Percentiles rank a stretch among this genome's conserved stretches.
Evolutionary conservation across 2,888 invertebrate genomes (phyloP).

Genomic region (Pseudanteris insignis): DNA sequence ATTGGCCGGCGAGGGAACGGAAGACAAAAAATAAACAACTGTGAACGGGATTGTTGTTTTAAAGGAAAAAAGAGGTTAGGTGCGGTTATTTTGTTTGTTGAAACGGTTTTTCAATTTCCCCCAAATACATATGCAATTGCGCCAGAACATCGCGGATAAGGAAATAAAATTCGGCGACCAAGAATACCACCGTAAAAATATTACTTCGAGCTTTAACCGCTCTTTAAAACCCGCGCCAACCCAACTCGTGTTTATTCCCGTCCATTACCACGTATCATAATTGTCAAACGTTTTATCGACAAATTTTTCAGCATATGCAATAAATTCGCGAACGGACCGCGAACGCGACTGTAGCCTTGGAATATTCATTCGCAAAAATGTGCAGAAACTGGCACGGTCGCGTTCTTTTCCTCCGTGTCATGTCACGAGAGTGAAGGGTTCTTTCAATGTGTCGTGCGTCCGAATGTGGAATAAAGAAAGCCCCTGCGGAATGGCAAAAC

Average conservation of each 20-base stretch:
- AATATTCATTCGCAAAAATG: conserved; percentile 16
- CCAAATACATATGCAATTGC: conserved; percentile 27
- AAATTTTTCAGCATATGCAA: background rate
- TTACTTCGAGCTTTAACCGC: conserved; percentile 1
- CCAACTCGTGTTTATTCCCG: background rate
- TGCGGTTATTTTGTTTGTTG: conserved; percentile 22
- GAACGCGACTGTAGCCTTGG: no score
- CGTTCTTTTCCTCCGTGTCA: conserved; percentile 11
- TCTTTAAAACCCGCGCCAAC: background rate
- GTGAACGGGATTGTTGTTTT: conserved; percentile 45
- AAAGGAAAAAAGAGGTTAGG: conserved; percentile 34
- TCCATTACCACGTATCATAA: no score
- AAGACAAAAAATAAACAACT: conserved; percentile 39
- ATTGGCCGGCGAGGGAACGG: conserved; percentile 32
- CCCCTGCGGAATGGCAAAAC: conserved; percentile 22
- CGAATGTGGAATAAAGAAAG: conserved; percentile 30
- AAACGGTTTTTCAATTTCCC: conserved; percentile 44
- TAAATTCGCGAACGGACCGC: no score
- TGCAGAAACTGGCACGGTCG: background rate
- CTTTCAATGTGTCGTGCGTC: conserved; percentile 27
- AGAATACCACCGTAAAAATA: conserved; percentile 12
- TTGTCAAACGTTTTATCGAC: conserved; percentile 1
- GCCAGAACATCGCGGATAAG: conserved; percentile 18
- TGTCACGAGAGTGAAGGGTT: conserved; percentile 13
- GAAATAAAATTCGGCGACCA: conserved; percentile 28